Percentiles rank a stretch among this genome's conserved stretches.
Evolutionary conservation across 1,140 invertebrate species (phyloP).

Genomic region (Diabrotica undecimpunctata): DNA sequence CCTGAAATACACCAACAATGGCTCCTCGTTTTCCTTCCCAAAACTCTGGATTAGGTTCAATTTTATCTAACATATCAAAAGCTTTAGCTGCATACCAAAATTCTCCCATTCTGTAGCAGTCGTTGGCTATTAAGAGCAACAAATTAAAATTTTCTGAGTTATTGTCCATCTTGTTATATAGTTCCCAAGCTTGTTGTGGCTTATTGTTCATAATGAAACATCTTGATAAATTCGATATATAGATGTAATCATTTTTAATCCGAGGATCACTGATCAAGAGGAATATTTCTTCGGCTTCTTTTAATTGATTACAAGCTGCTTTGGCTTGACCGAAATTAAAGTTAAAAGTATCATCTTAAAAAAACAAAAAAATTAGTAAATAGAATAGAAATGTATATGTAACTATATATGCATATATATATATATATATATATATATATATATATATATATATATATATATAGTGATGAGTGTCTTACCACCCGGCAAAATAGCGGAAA

Average conservation of each 20-base stretch:
- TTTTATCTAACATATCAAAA: conserved; percentile 83
- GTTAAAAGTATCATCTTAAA: conserved; percentile 95
- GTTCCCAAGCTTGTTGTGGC: conserved; percentile 78
- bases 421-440: too few relatives aligned
- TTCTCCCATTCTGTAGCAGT: conserved; percentile 94
- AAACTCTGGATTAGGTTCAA: conserved; percentile 93
- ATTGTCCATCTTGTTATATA: conserved; percentile 83
- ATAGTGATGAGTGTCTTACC: too few relatives aligned
- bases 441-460: too few relatives aligned
- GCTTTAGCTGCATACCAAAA: conserved; percentile 91
- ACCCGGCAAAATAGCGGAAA: too few relatives aligned
- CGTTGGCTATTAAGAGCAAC: conserved; percentile 92
- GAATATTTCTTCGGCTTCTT: conserved; percentile 92
- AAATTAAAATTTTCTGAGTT: conserved; percentile 87
- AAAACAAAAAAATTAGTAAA: background rate
- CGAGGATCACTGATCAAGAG: conserved; percentile 81
- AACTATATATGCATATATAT: too few relatives aligned
- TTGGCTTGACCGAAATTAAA: conserved; percentile 97
- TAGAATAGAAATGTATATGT: too few relatives aligned
- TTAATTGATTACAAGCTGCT: conserved; percentile 85
- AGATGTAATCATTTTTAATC: conserved; percentile 82
- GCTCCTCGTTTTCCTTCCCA: conserved; percentile 97
- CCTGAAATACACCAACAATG: conserved; percentile 87
- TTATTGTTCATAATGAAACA: conserved; percentile 95
- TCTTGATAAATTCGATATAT: conserved; percentile 82